Percentiles rank a stretch among this genome's conserved stretches.
These are phyloP conservation scores for Propsilocerus akamusi DNA, from an alignment of 1,140 invertebrate genomes.

Conservation along the genomic window DNA sequence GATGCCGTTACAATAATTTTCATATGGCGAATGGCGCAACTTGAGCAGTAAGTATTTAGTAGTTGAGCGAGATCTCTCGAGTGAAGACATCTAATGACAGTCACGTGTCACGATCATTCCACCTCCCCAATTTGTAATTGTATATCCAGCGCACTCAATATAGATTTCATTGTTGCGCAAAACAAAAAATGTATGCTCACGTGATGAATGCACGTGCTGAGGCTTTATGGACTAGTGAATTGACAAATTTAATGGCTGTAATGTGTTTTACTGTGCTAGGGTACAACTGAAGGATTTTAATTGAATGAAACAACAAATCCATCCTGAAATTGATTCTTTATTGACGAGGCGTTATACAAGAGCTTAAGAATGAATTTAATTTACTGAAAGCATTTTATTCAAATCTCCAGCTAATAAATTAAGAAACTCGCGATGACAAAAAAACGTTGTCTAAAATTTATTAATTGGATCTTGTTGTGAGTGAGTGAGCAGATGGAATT, in stretches of 20 bases:
- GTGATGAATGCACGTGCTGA: background rate
- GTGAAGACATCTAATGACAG: background rate
- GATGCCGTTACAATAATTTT: too few species aligned
- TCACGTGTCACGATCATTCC: background rate
- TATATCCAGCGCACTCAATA: too few species aligned
- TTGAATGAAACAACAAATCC: too few species aligned
- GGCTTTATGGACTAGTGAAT: constrained; percentile 4
- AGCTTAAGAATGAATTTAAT: too few species aligned
- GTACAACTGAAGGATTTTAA: too few species aligned
- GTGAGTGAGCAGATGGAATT: background rate
- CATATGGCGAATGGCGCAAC: too few species aligned
- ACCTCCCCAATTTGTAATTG: background rate
- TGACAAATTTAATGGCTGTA: constrained; percentile 3
- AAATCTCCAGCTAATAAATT: background rate
- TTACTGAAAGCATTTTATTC: too few species aligned
- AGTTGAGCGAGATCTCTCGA: background rate
- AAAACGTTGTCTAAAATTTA: background rate
- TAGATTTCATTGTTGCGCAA: too few species aligned
- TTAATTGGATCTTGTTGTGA: background rate
- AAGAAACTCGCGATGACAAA: background rate
- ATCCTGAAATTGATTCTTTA: too few species aligned
- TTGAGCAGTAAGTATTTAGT: background rate
- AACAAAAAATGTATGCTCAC: too few species aligned
- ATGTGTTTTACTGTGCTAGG: too few species aligned
- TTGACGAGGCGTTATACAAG: too few species aligned